Base-by-base conservation (phyloP, 1,140 invertebrate genomes). In the Lepidotrigona ventralis region DNA sequence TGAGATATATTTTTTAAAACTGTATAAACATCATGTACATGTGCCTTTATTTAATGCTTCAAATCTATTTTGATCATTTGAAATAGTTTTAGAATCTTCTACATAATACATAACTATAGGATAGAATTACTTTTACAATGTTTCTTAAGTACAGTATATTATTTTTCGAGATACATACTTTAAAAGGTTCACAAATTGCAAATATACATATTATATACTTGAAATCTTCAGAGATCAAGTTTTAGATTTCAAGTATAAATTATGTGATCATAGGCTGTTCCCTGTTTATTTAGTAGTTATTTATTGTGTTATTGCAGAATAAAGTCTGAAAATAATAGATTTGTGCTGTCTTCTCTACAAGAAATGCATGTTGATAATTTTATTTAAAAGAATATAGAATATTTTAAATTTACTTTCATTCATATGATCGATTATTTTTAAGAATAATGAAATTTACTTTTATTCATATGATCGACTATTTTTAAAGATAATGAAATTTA, bases 251-350 rank as follows among this genome's bases (percentile, higher is more conserved):
- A 63, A 9, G 12, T 51, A 56, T 77, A 74, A 51, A 81, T 85
- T 74, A 58, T 68, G 53, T 87, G 69, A 86, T 63, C 58, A 39
- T 76, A 17, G 6, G 17, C 26, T 64, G 26, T 85, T 80, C 71
- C 39, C 58, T 58, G 29, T 72, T 81, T 80, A 86, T 15, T 83
- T 90, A 81, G 56, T 23, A 80, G 79, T 89, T 90, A 90, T 90
- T 90, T 90, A 90, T 90, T n/a, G n/a, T n/a, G n/a, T n/a, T 90
- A 29, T 77, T 88, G 85, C 51, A 39, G 70, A 89, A 90, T 88
- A 87, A 90, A 87, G 17, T 56, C 46, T 79, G 56, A 74, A 79
- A 71, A 73, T 69, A 68, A 58, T 23, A 33, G 23, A 12, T 69
- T 70, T 60, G 19, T 33, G 14, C 29, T 56, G 46, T 15, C 39